phyloP scores from a whole-genome alignment of 2,113 vertebrate genomes.

The Colaptes auratus region DNA sequence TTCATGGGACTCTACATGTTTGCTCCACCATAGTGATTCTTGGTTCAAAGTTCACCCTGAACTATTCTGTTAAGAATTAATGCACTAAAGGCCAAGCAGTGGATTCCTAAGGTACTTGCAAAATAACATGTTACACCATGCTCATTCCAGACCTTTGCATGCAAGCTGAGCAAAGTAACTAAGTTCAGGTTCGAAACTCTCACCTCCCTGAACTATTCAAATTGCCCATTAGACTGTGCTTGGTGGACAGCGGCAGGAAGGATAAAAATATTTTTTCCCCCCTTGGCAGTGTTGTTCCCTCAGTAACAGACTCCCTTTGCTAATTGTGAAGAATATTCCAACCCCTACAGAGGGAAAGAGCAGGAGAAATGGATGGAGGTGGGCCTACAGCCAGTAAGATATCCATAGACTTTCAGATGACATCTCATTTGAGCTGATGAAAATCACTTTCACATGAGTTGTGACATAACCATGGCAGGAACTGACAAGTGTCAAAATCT shows the following conservation, averaged over 20 bases:
- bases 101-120: neutral
- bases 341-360: neutral
- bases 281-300: neutral
- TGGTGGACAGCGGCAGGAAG: neutral
- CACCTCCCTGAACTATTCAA: neutral
- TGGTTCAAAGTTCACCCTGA: neutral
- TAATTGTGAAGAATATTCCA: slow-evolving; percentile 4
- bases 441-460: slow-evolving; percentile 49
- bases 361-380: neutral
- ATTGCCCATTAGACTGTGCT: neutral
- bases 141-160: neutral
- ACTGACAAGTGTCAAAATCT: slow-evolving; percentile 63
- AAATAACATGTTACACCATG: fast-evolving
- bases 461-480: slow-evolving; percentile 53
- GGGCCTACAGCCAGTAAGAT: slow-evolving; percentile 42
- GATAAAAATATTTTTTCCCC: neutral
- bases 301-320: neutral
- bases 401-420: slow-evolving; percentile 18
- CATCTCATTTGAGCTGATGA: slow-evolving; percentile 46
- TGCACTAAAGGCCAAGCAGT: neutral
- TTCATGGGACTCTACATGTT: neutral
- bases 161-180: neutral
- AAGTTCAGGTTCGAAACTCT: neutral
- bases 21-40: neutral
- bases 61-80: neutral